These are phyloP conservation scores for Lepidurus packardi DNA, from an alignment of 1,140 invertebrate genomes.

Conservation along the genomic window DNA sequence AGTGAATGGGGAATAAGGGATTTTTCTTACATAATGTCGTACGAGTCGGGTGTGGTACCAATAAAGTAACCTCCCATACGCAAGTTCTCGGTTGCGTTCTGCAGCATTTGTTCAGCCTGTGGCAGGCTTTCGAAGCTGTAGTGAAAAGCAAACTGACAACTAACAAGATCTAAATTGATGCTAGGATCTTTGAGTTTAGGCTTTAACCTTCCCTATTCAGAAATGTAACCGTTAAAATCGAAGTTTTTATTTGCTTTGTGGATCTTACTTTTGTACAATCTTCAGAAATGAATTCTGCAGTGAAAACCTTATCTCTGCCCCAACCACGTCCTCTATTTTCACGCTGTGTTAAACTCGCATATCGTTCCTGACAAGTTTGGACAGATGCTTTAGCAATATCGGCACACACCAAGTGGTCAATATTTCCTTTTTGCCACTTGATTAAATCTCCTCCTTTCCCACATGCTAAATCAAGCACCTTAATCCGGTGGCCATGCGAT, in stretches of 20 bases:
- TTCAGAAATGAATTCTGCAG: slow-evolving; percentile 84
- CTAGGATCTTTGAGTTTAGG: slow-evolving; percentile 65
- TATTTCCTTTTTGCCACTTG: slow-evolving; percentile 84
- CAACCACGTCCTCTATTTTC: slow-evolving; percentile 37
- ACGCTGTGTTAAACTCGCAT: slow-evolving; percentile 46
- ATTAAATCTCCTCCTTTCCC: slow-evolving; percentile 96
- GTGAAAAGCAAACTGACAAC: slow-evolving; percentile 96
- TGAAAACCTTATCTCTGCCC: slow-evolving; percentile 51
- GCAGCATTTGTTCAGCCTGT: slow-evolving; percentile 89
- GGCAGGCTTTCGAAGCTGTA: slow-evolving; percentile 88
- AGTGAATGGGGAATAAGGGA: neutral
- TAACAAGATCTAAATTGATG: slow-evolving; percentile 79
- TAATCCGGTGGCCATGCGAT: slow-evolving; percentile 49
- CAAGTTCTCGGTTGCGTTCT: slow-evolving; percentile 84
- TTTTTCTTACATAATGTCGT: slow-evolving; percentile 72
- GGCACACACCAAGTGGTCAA: slow-evolving; percentile 82
- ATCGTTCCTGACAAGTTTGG: slow-evolving; percentile 63
- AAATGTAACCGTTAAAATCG: slow-evolving; percentile 28
- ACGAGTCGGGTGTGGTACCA: slow-evolving; percentile 89
- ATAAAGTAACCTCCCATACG: slow-evolving; percentile 89
- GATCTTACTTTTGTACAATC: slow-evolving; percentile 75
- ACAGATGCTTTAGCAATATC: slow-evolving; percentile 92
- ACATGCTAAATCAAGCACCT: slow-evolving; percentile 58
- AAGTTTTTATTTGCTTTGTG: neutral
- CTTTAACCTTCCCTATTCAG: slow-evolving; percentile 56